Conservation (phyloP, 2,113 vertebrate species). For the Calidris pugnax region DNA sequence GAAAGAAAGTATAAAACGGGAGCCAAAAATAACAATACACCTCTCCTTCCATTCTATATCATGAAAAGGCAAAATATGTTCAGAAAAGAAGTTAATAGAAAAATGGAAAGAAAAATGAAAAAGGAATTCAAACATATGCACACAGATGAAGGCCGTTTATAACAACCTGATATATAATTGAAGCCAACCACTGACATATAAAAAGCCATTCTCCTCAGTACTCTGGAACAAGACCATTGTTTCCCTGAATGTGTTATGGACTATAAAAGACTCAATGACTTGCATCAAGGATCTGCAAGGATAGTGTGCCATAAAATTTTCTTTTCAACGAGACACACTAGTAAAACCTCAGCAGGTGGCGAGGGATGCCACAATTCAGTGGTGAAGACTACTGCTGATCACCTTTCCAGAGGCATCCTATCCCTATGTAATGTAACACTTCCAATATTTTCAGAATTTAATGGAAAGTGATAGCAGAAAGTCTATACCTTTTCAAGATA, state of each 20-base stretch:
- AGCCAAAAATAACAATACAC: background rate
- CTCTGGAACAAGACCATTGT: background rate
- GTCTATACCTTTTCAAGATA: background rate
- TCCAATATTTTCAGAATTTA: fast-evolving
- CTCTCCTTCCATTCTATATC: background rate
- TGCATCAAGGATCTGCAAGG: background rate
- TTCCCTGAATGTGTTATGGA: background rate
- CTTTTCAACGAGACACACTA: background rate
- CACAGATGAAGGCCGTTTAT: background rate
- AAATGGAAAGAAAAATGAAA: background rate
- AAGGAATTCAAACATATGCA: fast-evolving
- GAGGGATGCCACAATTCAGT: background rate
- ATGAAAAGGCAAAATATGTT: background rate
- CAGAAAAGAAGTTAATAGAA: background rate
- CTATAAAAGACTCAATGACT: background rate
- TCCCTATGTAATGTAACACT: background rate
- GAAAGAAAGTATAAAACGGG: background rate
- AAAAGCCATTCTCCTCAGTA: background rate
- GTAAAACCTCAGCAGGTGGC: background rate
- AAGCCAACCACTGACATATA: background rate
- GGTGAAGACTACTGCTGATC: background rate
- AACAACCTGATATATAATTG: background rate
- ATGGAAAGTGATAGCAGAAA: background rate
- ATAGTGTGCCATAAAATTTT: background rate
- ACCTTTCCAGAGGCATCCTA: background rate